phyloP scores from a whole-genome alignment of 2,888 invertebrate species.

The Philaethria dido region DNA sequence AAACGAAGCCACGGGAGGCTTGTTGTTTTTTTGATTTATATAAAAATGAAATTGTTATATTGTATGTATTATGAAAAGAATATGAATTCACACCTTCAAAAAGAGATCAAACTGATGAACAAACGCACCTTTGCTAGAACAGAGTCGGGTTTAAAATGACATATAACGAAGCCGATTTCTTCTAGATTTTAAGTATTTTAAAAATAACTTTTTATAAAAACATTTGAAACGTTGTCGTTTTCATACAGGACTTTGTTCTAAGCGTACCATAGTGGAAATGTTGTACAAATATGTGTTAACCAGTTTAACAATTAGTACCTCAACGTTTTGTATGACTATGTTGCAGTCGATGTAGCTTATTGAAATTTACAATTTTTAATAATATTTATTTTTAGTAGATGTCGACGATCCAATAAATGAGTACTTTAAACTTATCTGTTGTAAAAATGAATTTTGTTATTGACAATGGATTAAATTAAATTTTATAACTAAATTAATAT shows the following conservation, averaged over 20 bases:
- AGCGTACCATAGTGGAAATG: slow-evolving; percentile 33
- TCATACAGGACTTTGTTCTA: slow-evolving; percentile 13
- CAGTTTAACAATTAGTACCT: slow-evolving; percentile 57
- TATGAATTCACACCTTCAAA: not conserved
- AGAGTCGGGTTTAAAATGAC: slow-evolving; percentile 16
- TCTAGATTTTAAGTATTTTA: slow-evolving; percentile 6
- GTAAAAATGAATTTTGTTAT: not conserved
- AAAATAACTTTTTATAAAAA: slow-evolving; percentile 1
- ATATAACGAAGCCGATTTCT: not conserved
- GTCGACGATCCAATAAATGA: slow-evolving; percentile 33
- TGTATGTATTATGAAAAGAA: slow-evolving; percentile 1
- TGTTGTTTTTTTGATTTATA: not conserved
- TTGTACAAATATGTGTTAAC: slow-evolving; percentile 64
- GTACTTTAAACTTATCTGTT: too few relatives aligned
- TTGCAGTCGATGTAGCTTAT: slow-evolving; percentile 46
- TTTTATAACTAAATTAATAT: not conserved
- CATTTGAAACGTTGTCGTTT: not conserved
- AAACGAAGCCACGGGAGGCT: not conserved
- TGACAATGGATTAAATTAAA: not conserved
- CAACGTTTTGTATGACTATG: slow-evolving; percentile 48
- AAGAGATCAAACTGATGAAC: slow-evolving; percentile 13
- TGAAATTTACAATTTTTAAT: slow-evolving; percentile 44
- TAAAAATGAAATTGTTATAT: slow-evolving; percentile 1
- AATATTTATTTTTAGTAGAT: slow-evolving; percentile 38
- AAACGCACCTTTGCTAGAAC: slow-evolving; percentile 11